A percentile compares a stretch with the other conserved stretches of the same genome.
phyloP scores from a whole-genome alignment of 2,888 invertebrate genomes.

The Steromphala cineraria region DNA sequence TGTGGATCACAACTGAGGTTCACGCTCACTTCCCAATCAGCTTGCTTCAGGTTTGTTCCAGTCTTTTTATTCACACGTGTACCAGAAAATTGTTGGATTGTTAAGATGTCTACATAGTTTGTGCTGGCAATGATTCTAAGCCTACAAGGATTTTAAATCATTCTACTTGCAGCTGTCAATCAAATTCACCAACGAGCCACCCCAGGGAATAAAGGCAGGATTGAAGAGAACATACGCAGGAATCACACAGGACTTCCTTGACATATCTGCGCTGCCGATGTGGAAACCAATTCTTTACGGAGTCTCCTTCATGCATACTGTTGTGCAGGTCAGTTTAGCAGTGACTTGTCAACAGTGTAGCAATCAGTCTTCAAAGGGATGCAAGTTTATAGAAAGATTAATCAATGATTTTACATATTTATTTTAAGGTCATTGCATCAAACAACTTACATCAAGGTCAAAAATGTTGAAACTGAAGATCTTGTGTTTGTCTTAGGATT shows the following conservation, averaged over 20 bases:
- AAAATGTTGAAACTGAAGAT: too few relatives aligned
- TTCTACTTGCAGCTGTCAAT: slow-evolving; percentile 84
- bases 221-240: slow-evolving; percentile 87
- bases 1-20: slow-evolving; percentile 93
- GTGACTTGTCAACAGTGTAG: too few relatives aligned
- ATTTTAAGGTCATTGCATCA: too few relatives aligned
- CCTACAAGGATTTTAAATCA: not conserved
- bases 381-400: too few relatives aligned
- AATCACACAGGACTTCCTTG: slow-evolving; percentile 89
- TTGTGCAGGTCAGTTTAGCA: slow-evolving; percentile 79
- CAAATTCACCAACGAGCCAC: slow-evolving; percentile 93
- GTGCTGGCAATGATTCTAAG: too few relatives aligned
- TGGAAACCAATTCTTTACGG: slow-evolving; percentile 89
- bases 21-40: slow-evolving; percentile 87
- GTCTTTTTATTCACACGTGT: too few relatives aligned
- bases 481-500: too few relatives aligned
- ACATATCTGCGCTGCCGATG: slow-evolving; percentile 86
- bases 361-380: too few relatives aligned
- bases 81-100: too few relatives aligned
- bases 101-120: too few relatives aligned
- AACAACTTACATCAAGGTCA: too few relatives aligned
- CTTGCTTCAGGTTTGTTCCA: slow-evolving; percentile 80
- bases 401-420: too few relatives aligned
- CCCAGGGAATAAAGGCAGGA: slow-evolving; percentile 90
- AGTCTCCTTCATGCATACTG: slow-evolving; percentile 90